Conservation (phyloP, 1,140 invertebrate genomes). For the Pseudachorutes palmiensis region DNA sequence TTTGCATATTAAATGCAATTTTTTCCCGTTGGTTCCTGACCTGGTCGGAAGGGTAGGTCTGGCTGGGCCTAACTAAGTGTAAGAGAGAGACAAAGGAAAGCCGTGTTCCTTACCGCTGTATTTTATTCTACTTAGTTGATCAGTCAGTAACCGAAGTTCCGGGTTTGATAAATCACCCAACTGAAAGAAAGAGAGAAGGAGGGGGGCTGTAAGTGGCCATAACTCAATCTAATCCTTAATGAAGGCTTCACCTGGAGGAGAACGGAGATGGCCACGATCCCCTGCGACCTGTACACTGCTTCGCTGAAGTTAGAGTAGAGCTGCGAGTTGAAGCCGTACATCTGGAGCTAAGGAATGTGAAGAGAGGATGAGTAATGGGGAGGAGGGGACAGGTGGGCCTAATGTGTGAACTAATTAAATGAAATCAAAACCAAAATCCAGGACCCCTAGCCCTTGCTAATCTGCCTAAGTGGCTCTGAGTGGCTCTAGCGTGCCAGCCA, state of each 20-base stretch:
- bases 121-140: conserved; percentile 76
- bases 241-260: conserved; percentile 72
- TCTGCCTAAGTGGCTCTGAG: too few species aligned
- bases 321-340: conserved; percentile 91
- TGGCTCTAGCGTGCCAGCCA: too few species aligned
- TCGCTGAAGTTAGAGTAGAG: conserved; percentile 94
- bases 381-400: neutral
- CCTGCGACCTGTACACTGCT: conserved; percentile 85
- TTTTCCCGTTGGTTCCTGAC: too few species aligned
- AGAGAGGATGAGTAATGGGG: neutral
- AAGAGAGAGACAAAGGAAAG: conserved; percentile 4
- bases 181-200: conserved; percentile 49
- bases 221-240: neutral
- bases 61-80: conserved; percentile 20
- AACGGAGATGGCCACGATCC: conserved; percentile 82
- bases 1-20: conserved; percentile 32
- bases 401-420: conserved; percentile 10
- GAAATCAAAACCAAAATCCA: neutral
- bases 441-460: too few species aligned
- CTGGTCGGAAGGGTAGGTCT: neutral
- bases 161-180: conserved; percentile 74
- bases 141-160: conserved; percentile 73
- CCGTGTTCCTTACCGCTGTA: conserved; percentile 60
- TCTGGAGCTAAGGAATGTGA: conserved; percentile 66
- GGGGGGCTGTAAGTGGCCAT: neutral